Evolutionary conservation across 2,113 vertebrate genomes (phyloP), one percentile per base, ranked within the genome.

Genomic region (Ranitomeya imitator): DNA sequence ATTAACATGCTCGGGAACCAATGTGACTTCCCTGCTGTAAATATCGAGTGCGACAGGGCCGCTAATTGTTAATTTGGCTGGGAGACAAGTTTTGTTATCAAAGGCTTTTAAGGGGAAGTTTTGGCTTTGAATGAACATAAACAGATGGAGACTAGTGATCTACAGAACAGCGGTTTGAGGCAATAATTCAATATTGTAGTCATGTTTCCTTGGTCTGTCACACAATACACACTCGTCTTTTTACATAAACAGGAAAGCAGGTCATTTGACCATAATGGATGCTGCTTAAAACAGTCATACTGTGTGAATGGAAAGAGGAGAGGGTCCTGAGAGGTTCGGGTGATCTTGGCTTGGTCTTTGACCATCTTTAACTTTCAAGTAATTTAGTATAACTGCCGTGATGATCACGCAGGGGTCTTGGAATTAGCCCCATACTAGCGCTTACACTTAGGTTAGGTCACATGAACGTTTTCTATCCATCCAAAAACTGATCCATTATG

Each of bases 181-280:
- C 76, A 63, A 86, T 55, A 65, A 86, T 79, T 79, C 16, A 54
- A 31, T 26, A 54, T 18, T 65, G 45, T 59, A 79, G 74, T 31
- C 59, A 21, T 6, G 16, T 63, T 86, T 67, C 85, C 60, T 65
- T 3, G 45, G 13, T 4, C 23, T 54, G 23, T 79, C 9, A 54
- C 14, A 63, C 74, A 79, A 63, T 52, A 19, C 12, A 65, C 19
- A 2, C 11, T 60, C 52, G 10, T 10, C 4, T 52, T 78, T 51
- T 21, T 86, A 52, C 60, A 67, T 79, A 86, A 86, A 86, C 85
- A 79, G 85, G 85, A 86, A 86, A 79, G 10, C 21, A 23, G 31
- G 45, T 67, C 74, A 19, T 15, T 63, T 23, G 31, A 19, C 37
- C 57, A 86, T 7, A n/a, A 45, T 52, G 21, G 31, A 59, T 21